phyloP scores from a whole-genome alignment of 2,888 invertebrate species.

The Smittia sp. region DNA sequence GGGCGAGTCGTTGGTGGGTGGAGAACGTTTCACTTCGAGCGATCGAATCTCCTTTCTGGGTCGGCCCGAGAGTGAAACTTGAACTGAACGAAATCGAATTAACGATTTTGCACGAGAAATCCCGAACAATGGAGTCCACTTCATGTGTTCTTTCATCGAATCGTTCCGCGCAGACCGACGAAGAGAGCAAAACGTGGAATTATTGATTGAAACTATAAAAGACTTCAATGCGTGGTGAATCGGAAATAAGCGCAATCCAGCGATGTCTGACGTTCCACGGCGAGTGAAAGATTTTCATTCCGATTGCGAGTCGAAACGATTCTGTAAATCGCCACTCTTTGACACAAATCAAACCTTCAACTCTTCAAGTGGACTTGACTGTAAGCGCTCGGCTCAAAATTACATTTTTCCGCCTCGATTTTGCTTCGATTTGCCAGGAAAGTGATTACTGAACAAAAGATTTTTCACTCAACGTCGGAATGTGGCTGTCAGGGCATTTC shows the following conservation, averaged over 20 bases:
- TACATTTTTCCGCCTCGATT: not conserved
- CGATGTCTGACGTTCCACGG: not conserved
- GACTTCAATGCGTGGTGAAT: slow-evolving; percentile 6
- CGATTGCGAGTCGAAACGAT: not conserved
- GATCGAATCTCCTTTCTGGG: not conserved
- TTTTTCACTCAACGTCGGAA: not conserved
- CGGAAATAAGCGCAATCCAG: not conserved
- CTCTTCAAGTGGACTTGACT: not conserved
- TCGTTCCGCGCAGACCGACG: not conserved
- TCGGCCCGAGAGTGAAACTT: not conserved
- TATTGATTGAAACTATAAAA: slow-evolving; percentile 1
- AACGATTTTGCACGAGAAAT: not conserved
- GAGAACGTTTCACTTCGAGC: not conserved
- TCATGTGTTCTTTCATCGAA: not conserved
- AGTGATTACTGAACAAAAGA: slow-evolving; percentile 5
- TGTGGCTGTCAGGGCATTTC: not conserved
- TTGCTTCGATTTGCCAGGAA: not conserved
- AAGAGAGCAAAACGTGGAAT: not conserved
- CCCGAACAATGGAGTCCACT: not conserved
- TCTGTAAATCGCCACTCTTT: not conserved
- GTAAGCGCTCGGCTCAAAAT: not conserved
- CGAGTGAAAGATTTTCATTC: slow-evolving; percentile 1
- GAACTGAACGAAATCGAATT: not conserved
- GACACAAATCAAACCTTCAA: not conserved
- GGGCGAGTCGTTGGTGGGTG: not conserved